Evolutionary conservation across 2,113 vertebrate species (phyloP).

Genomic region (Hystrix brachyura): DNA sequence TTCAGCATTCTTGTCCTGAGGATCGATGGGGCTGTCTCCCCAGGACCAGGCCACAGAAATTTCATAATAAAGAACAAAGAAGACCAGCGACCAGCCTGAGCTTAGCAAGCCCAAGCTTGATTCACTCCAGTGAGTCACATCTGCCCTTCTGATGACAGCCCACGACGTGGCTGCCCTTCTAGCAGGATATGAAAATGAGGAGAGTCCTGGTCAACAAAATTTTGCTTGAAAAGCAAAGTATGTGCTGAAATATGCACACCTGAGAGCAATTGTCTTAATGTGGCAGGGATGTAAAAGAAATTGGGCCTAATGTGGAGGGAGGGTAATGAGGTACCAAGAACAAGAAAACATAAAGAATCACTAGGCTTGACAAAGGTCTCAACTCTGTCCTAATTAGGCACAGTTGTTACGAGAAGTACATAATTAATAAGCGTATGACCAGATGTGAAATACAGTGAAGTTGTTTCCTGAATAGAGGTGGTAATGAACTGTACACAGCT

Average conservation of each 20-base stretch:
- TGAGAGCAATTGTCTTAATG: conserved; percentile 54
- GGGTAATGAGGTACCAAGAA: conserved; percentile 66
- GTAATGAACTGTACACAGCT: conserved; percentile 54
- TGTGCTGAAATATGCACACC: not conserved
- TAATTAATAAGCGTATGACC: conserved; percentile 73
- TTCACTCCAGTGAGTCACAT: not conserved
- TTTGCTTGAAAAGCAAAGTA: conserved; percentile 15
- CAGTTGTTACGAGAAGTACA: conserved; percentile 52
- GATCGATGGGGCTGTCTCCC: not conserved
- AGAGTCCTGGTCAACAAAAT: not conserved
- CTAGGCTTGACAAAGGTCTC: conserved; percentile 51
- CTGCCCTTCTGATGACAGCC: too few relatives aligned
- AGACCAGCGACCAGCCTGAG: not conserved
- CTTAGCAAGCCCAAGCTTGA: not conserved
- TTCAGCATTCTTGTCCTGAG: not conserved
- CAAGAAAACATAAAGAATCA: conserved; percentile 45
- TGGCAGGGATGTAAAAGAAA: conserved; percentile 57
- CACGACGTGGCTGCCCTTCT: not conserved
- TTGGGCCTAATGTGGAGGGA: conserved; percentile 60
- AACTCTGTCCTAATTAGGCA: conserved; percentile 67
- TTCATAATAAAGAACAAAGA: not conserved
- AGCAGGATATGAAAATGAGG: not conserved
- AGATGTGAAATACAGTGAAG: conserved; percentile 57
- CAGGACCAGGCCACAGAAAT: not conserved
- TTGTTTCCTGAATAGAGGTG: not conserved